Evolutionary conservation across 2,113 vertebrate genomes (phyloP).

Genomic region (Isichthys henryi): DNA sequence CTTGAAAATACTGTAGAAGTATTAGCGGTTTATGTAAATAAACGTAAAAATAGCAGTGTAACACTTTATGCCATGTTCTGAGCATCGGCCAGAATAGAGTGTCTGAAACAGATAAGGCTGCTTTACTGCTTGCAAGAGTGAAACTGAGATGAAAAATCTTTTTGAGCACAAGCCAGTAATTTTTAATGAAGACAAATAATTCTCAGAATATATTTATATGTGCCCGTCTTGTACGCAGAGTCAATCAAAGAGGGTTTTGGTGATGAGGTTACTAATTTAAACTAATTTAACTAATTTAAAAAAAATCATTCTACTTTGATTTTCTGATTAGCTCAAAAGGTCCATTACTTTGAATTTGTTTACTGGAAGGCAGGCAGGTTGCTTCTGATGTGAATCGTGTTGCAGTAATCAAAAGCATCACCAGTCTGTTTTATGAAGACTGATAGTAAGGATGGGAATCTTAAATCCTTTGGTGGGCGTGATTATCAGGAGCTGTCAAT

Average conservation of each 20-base stretch:
- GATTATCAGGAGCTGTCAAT: not conserved
- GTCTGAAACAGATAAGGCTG: not conserved
- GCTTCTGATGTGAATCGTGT: not conserved
- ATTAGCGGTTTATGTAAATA: constrained; percentile 25
- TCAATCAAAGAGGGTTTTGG: not conserved
- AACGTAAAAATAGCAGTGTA: not conserved
- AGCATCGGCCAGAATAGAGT: not conserved
- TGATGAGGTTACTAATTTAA: not conserved
- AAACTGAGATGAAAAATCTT: not conserved
- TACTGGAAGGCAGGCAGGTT: not conserved
- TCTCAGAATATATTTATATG: not conserved
- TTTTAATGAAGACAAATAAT: not conserved
- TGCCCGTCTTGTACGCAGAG: not conserved
- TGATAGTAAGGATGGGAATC: not conserved
- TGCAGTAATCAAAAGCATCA: not conserved
- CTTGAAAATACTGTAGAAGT: constrained; percentile 36
- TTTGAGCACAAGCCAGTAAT: not conserved
- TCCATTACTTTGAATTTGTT: not conserved
- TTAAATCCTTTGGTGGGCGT: not conserved
- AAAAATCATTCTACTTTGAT: not conserved
- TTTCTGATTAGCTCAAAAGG: constrained; percentile 1
- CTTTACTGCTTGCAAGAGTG: not conserved
- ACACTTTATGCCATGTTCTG: not conserved
- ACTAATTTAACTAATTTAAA: not conserved
- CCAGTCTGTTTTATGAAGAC: not conserved